These are phyloP conservation scores for Kuschelorhynchus macadamiae DNA, from an alignment of 2,888 invertebrate species.

Conservation along the genomic window DNA sequence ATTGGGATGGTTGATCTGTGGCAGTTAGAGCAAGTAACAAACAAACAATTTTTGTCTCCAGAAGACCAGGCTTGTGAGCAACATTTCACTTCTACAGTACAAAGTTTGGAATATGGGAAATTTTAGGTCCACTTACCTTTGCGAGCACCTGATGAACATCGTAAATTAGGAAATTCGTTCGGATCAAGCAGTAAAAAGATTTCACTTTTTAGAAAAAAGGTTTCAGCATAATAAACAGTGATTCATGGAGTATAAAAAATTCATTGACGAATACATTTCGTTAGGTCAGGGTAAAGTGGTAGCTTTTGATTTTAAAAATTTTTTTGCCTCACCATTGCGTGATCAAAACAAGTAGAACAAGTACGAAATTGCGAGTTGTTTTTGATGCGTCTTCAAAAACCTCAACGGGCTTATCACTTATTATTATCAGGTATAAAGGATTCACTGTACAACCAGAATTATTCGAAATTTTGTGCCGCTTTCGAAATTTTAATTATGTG, in stretches of 20 bases:
- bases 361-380: slow-evolving; percentile 40
- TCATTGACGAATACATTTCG: slow-evolving; percentile 27
- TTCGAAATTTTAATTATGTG: slow-evolving; percentile 30
- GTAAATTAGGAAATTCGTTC: too few relatives aligned
- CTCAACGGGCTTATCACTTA: slow-evolving; percentile 26
- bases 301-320: slow-evolving; percentile 18
- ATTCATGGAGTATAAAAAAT: slow-evolving; percentile 31
- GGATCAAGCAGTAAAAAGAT: too few relatives aligned
- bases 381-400: slow-evolving; percentile 38
- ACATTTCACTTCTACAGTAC: too few relatives aligned
- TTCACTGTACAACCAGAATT: slow-evolving; percentile 25
- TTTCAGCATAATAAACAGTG: too few relatives aligned
- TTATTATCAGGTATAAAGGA: slow-evolving; percentile 31
- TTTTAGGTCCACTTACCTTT: too few relatives aligned
- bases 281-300: slow-evolving; percentile 25
- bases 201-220: too few relatives aligned
- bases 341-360: slow-evolving; percentile 17
- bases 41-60: too few relatives aligned
- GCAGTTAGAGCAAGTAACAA: too few relatives aligned
- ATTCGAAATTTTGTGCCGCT: slow-evolving; percentile 27
- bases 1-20: too few relatives aligned
- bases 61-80: too few relatives aligned
- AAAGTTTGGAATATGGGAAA: too few relatives aligned
- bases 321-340: slow-evolving; percentile 42
- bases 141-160: too few relatives aligned